A percentile compares a stretch with the other conserved stretches of the same genome.
phyloP scores from a whole-genome alignment of 1,140 invertebrate genomes.

The Aricia agestis region DNA sequence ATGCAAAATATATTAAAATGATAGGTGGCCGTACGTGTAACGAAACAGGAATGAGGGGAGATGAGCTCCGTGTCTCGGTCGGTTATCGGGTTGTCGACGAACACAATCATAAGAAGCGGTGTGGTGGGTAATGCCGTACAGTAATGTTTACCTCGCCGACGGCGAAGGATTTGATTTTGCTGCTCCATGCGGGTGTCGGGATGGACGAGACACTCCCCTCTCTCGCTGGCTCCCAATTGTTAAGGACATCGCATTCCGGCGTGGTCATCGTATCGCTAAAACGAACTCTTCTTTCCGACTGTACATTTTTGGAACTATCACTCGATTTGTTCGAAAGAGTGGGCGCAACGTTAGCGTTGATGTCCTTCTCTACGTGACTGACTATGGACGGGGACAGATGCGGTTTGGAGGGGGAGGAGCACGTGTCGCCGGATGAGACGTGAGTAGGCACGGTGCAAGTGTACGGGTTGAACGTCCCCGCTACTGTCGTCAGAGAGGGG shows the following conservation, averaged over 20 bases:
- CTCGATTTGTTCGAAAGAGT: conserved; percentile 40
- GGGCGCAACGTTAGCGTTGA: conserved; percentile 59
- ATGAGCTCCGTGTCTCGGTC: conserved; percentile 56
- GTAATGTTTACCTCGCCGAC: conserved; percentile 72
- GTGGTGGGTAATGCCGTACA: conserved; percentile 63
- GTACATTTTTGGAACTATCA: conserved; percentile 53
- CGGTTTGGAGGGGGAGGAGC: conserved; percentile 38
- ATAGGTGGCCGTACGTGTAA: conserved; percentile 55
- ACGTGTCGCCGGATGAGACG: conserved; percentile 40
- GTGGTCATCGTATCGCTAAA: conserved; percentile 60
- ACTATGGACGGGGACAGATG: conserved; percentile 42
- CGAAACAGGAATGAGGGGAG: conserved; percentile 55
- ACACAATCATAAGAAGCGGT: conserved; percentile 74
- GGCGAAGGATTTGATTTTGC: conserved; percentile 72
- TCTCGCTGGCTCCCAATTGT: conserved; percentile 52
- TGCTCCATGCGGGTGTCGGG: conserved; percentile 69
- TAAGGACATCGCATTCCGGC: conserved; percentile 50
- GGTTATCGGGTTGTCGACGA: conserved; percentile 62
- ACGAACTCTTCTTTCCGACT: conserved; percentile 68
- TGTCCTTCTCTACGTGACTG: conserved; percentile 48
- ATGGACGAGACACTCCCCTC: conserved; percentile 53
- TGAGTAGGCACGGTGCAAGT: conserved; percentile 51
- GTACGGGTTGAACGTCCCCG: conserved; percentile 67
- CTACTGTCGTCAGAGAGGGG: conserved; percentile 63
- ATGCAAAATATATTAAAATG: conserved; percentile 71